These are phyloP conservation scores for Solea senegalensis DNA, from an alignment of 2,113 vertebrate genomes.

Conservation along the genomic window DNA sequence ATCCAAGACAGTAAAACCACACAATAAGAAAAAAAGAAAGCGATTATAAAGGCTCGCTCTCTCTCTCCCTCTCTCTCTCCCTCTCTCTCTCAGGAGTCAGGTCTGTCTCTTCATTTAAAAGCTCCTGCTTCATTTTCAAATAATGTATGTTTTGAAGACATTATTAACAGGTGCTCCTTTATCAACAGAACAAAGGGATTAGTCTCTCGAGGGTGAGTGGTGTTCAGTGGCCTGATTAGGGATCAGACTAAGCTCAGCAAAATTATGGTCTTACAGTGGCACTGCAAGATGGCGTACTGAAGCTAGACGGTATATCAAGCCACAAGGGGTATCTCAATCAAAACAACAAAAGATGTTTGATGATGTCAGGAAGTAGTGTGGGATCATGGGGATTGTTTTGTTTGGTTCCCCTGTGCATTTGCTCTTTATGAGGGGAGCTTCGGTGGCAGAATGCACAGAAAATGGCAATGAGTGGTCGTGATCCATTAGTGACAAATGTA, in stretches of 20 bases:
- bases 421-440: too few relatives aligned
- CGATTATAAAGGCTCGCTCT: slow-evolving; percentile 71
- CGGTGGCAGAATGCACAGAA: too few relatives aligned
- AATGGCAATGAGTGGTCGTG: too few relatives aligned
- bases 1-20: slow-evolving; percentile 83
- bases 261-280: slow-evolving; percentile 55
- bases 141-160: slow-evolving; percentile 81
- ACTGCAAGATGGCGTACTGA: slow-evolving; percentile 18
- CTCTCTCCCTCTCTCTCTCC: slow-evolving; percentile 20
- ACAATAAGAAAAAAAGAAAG: slow-evolving; percentile 19
- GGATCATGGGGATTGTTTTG: too few relatives aligned
- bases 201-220: slow-evolving; percentile 55
- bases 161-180: slow-evolving; percentile 88
- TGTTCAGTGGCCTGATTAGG: slow-evolving; percentile 64
- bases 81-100: slow-evolving; percentile 83
- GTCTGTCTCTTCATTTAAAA: slow-evolving; percentile 81
- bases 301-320: not conserved
- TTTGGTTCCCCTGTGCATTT: too few relatives aligned
- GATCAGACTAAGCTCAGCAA: slow-evolving; percentile 56
- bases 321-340: too few relatives aligned
- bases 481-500: too few relatives aligned
- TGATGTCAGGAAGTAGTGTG: too few relatives aligned
- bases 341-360: too few relatives aligned
- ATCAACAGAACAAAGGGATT: slow-evolving; percentile 82
- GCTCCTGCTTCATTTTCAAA: slow-evolving; percentile 85